Conservation (phyloP, 2,113 vertebrate species). For the Brachyhypopomus gauderio region DNA sequence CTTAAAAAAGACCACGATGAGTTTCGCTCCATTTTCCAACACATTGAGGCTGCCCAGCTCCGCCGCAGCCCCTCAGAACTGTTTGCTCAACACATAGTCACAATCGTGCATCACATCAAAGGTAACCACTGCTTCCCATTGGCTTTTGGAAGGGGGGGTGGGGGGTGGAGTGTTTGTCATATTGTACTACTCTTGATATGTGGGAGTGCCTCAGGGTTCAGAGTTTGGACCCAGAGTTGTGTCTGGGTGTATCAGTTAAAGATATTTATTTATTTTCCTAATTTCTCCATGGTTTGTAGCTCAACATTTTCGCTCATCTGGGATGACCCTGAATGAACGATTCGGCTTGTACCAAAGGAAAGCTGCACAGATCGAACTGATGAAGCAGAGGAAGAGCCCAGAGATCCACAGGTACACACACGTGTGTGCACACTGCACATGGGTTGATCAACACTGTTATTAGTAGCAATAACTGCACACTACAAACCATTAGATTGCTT, state of each 20-base stretch:
- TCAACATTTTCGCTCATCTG: slow-evolving; percentile 91
- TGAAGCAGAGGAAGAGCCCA: slow-evolving; percentile 95
- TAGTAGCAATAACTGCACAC: no score
- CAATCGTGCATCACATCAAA: slow-evolving; percentile 97
- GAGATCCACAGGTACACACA: slow-evolving; percentile 90
- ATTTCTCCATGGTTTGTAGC: slow-evolving; percentile 71
- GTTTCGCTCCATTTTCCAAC: slow-evolving; percentile 96
- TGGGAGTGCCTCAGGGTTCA: not conserved
- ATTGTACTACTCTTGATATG: not conserved
- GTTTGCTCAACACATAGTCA: slow-evolving; percentile 97
- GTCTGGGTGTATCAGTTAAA: not conserved
- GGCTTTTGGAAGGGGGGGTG: no score
- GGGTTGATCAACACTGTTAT: no score
- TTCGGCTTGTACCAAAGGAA: slow-evolving; percentile 99
- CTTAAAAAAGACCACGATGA: slow-evolving; percentile 88
- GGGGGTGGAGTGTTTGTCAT: no score
- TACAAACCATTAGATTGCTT: not conserved
- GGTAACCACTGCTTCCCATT: slow-evolving; percentile 68
- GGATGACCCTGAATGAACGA: slow-evolving; percentile 93
- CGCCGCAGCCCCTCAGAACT: slow-evolving; percentile 91
- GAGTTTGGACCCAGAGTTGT: not conserved
- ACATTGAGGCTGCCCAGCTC: slow-evolving; percentile 90
- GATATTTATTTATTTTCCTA: not conserved
- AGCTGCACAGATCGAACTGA: slow-evolving; percentile 90
- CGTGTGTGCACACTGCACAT: not conserved